Evolutionary conservation across 2,888 invertebrate species (phyloP), one percentile per base, ranked within the genome.

Genomic region (Gisinianus flammeolus): DNA sequence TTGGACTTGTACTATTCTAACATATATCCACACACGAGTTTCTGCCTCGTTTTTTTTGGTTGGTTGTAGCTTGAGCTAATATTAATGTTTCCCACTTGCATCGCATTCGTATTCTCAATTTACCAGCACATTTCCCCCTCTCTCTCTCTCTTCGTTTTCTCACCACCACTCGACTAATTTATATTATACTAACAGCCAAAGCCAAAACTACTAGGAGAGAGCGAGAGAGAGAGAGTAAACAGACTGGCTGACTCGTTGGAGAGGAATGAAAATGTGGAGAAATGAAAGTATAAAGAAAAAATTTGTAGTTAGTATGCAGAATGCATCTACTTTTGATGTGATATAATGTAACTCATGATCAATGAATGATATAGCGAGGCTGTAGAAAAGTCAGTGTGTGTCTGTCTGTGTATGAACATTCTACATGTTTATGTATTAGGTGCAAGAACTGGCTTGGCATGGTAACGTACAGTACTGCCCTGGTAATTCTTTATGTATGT

Each of bases 311-410:
- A 62, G 62, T 62, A 62, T 62, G 62, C 62, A 28, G 62, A 28
- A 62, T 62, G 62, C 62, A 62, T 62, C 28, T 62, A 62, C 24
- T 26, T 62, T 62, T 62, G 62, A 62, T 62, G 62, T 62, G 62
- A 62, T 62, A 62, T 62, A 62, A 62, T 62, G 62, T 62, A 24
- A 62, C 28, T 62, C 62, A 62, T 62, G 62, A 62, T 24, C 62
- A 28, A 44, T 2, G 44, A 4, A 44, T 44, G 44, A 44, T 44
- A 6, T 44, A 44, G n/a, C 44, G 44, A 2, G 44, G 19, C 44
- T 44, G 19, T 44, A 62, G 24, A 62, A 24, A n/a, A 22, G 22
- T 58, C 2, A 1, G 8, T 58, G 22, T 58, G 1, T 58, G 58
- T 58, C n/a, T 44, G 44, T 44, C 44, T n/a, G n/a, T n/a, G n/a